Evolutionary conservation across 2,888 invertebrate genomes (phyloP).

Genomic region (Scelioninae gen. 1): DNA sequence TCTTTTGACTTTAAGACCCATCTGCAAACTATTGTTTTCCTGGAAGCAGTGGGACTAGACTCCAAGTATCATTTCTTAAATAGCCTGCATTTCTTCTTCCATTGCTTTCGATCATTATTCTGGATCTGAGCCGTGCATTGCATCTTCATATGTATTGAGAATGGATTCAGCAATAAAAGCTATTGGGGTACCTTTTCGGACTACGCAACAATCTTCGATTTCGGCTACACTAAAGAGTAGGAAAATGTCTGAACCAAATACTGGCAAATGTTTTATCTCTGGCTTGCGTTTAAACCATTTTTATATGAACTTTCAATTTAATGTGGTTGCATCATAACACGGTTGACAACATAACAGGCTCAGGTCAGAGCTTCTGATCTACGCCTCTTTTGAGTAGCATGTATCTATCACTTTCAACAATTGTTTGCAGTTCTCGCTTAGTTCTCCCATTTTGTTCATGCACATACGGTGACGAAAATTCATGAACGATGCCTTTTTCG

Average conservation of each 20-base stretch:
- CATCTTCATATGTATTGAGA: neutral
- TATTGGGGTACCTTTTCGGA: slow-evolving; percentile 10
- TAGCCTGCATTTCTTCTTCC: slow-evolving; percentile 19
- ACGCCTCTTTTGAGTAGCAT: slow-evolving; percentile 24
- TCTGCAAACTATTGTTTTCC: slow-evolving; percentile 3
- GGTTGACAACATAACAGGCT: slow-evolving; percentile 72
- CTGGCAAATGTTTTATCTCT: slow-evolving; percentile 69
- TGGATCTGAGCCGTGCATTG: neutral
- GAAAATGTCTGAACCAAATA: slow-evolving; percentile 71
- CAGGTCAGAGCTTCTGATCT: slow-evolving; percentile 71
- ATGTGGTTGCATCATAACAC: slow-evolving; percentile 55
- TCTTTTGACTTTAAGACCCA: slow-evolving; percentile 7
- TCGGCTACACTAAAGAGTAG: slow-evolving; percentile 11
- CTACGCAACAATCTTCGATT: neutral
- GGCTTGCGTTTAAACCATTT: slow-evolving; percentile 54
- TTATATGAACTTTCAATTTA: slow-evolving; percentile 14
- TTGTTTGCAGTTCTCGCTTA: slow-evolving; percentile 25
- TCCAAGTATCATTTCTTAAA: slow-evolving; percentile 41
- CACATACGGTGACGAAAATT: slow-evolving; percentile 35
- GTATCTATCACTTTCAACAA: slow-evolving; percentile 31
- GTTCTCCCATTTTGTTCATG: slow-evolving; percentile 41
- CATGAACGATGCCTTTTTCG: slow-evolving; percentile 34
- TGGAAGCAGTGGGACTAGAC: slow-evolving; percentile 48
- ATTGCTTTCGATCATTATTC: slow-evolving; percentile 16
- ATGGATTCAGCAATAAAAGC: slow-evolving; percentile 2